phyloP scores from a whole-genome alignment of 1,140 invertebrate genomes.

The Macrotrachela quadricornifera region DNA sequence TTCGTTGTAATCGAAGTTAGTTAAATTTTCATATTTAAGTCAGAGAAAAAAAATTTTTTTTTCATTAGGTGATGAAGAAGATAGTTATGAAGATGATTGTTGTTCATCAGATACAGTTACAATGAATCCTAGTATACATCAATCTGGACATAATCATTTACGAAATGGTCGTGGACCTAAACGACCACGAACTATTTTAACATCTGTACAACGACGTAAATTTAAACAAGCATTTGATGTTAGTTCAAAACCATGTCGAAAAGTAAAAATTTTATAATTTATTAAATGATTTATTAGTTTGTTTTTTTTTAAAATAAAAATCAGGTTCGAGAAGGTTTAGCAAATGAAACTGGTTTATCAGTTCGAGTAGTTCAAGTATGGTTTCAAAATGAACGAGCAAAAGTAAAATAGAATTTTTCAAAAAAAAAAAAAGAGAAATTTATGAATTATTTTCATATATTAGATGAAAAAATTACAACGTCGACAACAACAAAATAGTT shows the following conservation, averaged over 20 bases:
- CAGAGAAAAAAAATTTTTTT: background rate
- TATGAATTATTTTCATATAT: no score
- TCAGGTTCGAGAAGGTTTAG: slow-evolving; percentile 63
- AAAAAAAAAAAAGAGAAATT: no score
- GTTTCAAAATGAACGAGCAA: slow-evolving; percentile 89
- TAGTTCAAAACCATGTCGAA: slow-evolving; percentile 86
- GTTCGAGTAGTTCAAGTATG: slow-evolving; percentile 93
- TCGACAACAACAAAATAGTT: slow-evolving; percentile 6
- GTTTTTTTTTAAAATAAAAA: no score
- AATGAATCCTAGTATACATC: no score
- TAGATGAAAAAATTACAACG: slow-evolving; percentile 12
- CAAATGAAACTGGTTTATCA: slow-evolving; percentile 84
- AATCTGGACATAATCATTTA: slow-evolving; percentile 17
- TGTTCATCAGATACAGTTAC: slow-evolving; percentile 12
- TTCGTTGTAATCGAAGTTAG: background rate
- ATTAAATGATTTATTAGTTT: background rate
- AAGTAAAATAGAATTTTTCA: slow-evolving; percentile 28
- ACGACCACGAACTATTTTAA: slow-evolving; percentile 78
- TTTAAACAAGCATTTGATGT: slow-evolving; percentile 96
- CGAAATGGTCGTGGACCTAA: slow-evolving; percentile 70
- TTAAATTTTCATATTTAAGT: background rate
- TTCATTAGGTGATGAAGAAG: background rate
- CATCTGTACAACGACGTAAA: slow-evolving; percentile 78
- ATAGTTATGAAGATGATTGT: slow-evolving; percentile 15
- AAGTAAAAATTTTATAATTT: no score